Base-by-base conservation (phyloP, 1,140 invertebrate genomes). In the Drosophila truncata region DNA sequence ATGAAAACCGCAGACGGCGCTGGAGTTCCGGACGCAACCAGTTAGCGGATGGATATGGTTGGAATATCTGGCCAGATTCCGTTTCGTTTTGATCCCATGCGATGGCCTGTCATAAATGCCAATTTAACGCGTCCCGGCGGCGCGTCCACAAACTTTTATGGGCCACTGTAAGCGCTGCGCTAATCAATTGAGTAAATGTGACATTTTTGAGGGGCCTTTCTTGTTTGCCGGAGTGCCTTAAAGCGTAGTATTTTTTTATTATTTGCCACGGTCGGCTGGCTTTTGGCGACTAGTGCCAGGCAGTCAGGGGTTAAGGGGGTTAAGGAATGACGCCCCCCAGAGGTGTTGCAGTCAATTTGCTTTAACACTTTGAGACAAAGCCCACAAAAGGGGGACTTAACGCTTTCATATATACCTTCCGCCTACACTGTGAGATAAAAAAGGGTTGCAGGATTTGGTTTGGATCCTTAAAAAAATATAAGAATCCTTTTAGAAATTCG, bases 311-410 rank as follows among this genome's bases (percentile, higher is more conserved):
- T 69, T 66, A 37, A 60, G 44, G 42, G 60, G 73, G 60, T 75
- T 64, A 65, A 75, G 35, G 35, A 44, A 35, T 72, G 57, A 73
- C 58, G 47, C 31, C 47, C 37, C 37, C 18, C 46, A 2, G 23
- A 27, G 13, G 25, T 50, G 47, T 29, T 57, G 52, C 73, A 52
- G 74, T 57, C 73, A 74, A 75, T 78, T 78, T 78, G 41, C 74
- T 78, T 78, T 77, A 78, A 78, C 74, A 78, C 73, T 42, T 78
- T 41, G 55, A 54, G 47, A 73, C 67, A 73, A 72, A 41, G 74
- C 47, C 14, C 18, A 77, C 63, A 66, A 77, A 77, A 55, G 52
- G 35, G 35, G 27, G 47, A 11, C 16, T 55, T 74, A 41, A 41
- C 58, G 49, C 70, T 33, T 41, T 66, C 62, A 23, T 69, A 29